phyloP scores from a whole-genome alignment of 2,797 vertebrate genomes.

The Poeciliopsis paucimaculata region DNA sequence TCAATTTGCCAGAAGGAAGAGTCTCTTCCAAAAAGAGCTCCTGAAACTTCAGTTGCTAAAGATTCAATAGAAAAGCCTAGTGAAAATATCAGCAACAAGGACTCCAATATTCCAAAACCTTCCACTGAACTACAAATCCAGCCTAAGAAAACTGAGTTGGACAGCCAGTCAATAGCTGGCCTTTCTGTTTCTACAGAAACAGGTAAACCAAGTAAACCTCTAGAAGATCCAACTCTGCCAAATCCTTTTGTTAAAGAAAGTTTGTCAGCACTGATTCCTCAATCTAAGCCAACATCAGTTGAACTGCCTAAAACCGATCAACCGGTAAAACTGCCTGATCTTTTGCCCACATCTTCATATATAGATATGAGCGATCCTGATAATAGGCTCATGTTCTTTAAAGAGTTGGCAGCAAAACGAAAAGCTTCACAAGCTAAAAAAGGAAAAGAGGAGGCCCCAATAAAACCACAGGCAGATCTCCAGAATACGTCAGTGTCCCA shows the following conservation, averaged over 20 bases:
- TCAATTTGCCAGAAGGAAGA: conserved; percentile 39
- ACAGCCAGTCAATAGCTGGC: conserved; percentile 1
- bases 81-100: conserved; percentile 20
- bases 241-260: conserved; percentile 50
- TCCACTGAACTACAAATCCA: conserved; percentile 35
- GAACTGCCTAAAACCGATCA: conserved; percentile 36
- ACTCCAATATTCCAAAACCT: conserved; percentile 4
- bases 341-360: conserved; percentile 13
- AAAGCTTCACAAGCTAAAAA: conserved; percentile 66
- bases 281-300: conserved; percentile 27
- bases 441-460: conserved; percentile 33
- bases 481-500: conserved; percentile 22
- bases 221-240: conserved; percentile 22
- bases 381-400: conserved; percentile 76
- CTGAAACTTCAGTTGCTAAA: conserved; percentile 27
- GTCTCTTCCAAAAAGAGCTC: conserved; percentile 11
- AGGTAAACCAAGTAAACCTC: conserved; percentile 6
- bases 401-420: conserved; percentile 80
- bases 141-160: conserved; percentile 49
- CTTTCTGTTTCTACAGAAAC: conserved; percentile 51
- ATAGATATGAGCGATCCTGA: conserved; percentile 81
- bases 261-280: conserved; percentile 27
- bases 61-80: conserved; percentile 1
- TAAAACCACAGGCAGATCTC: conserved; percentile 36
- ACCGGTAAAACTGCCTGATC: conserved; percentile 18